A percentile compares a stretch with the other conserved stretches of the same genome.
Evolutionary conservation across 1,140 invertebrate genomes (phyloP).

Genomic region (Drosophila sulfurigaster): DNA sequence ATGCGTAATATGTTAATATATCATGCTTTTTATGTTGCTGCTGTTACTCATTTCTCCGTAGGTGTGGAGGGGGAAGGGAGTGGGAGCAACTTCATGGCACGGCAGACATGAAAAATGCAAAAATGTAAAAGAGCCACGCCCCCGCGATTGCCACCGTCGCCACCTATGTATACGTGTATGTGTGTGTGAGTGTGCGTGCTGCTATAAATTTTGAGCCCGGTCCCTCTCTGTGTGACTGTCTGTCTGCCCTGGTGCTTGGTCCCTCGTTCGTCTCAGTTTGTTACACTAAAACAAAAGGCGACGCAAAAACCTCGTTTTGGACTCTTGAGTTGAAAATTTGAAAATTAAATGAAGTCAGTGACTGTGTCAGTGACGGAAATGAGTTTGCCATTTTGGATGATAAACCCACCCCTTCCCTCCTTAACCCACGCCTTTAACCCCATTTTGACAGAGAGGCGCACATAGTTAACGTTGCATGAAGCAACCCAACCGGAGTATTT

Average conservation of each 20-base stretch:
- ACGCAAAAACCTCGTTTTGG: slow-evolving; percentile 67
- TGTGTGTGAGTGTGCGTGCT: slow-evolving; percentile 21
- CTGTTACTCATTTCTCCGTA: slow-evolving; percentile 13
- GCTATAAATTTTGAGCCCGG: slow-evolving; percentile 64
- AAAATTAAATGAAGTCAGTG: slow-evolving; percentile 78
- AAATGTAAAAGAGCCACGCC: slow-evolving; percentile 69
- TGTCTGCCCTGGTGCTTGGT: slow-evolving; percentile 6
- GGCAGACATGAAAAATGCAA: slow-evolving; percentile 74
- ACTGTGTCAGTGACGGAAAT: slow-evolving; percentile 78
- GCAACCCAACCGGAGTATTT: slow-evolving; percentile 66
- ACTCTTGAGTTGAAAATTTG: slow-evolving; percentile 78
- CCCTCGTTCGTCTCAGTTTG: slow-evolving; percentile 65
- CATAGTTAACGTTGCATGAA: slow-evolving; percentile 75
- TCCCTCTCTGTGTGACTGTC: slow-evolving; percentile 20
- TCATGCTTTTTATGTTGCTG: slow-evolving; percentile 69
- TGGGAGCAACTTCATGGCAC: slow-evolving; percentile 62
- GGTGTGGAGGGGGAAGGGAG: not conserved
- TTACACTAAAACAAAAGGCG: slow-evolving; percentile 72
- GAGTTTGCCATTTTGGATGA: slow-evolving; percentile 66
- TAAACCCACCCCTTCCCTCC: slow-evolving; percentile 5
- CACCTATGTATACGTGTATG: slow-evolving; percentile 50
- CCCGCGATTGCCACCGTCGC: slow-evolving; percentile 33
- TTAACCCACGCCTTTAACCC: not conserved
- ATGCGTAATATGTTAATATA: slow-evolving; percentile 76
- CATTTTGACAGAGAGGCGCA: slow-evolving; percentile 14